phyloP scores from a whole-genome alignment of 2,113 vertebrate species.

The Chaetodon trifascialis region DNA sequence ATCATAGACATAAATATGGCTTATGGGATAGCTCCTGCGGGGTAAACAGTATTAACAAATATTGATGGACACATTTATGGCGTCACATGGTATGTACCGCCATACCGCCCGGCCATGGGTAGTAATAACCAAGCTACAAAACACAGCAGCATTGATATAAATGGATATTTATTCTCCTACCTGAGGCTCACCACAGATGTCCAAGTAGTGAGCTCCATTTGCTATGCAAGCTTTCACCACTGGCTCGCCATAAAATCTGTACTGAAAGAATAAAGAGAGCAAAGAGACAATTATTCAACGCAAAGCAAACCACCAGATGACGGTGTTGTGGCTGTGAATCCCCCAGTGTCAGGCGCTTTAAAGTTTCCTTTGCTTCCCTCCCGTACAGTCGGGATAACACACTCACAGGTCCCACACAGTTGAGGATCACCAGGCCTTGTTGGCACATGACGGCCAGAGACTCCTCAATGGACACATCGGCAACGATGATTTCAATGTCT shows the following conservation, averaged over 20 bases:
- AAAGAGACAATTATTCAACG: not conserved
- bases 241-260: constrained; percentile 92
- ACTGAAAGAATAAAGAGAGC: constrained; percentile 76
- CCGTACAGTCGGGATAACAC: not conserved
- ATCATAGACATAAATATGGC: too few species aligned
- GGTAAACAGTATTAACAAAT: too few species aligned
- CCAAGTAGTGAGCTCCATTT: constrained; percentile 90
- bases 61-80: too few species aligned
- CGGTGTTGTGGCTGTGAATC: not conserved
- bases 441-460: constrained; percentile 65
- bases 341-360: not conserved
- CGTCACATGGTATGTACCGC: too few species aligned
- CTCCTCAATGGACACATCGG: constrained; percentile 59
- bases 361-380: not conserved
- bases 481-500: constrained; percentile 58
- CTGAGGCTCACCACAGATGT: constrained; percentile 93
- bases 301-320: not conserved
- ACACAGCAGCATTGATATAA: not conserved
- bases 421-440: constrained; percentile 59
- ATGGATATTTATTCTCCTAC: constrained; percentile 68
- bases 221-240: constrained; percentile 91
- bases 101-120: too few species aligned
- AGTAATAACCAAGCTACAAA: not conserved
- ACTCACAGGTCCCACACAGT: constrained; percentile 73
- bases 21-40: too few species aligned